These are phyloP conservation scores for Drosophila baimaii DNA, from an alignment of 1,140 invertebrate genomes.

Conservation along the genomic window DNA sequence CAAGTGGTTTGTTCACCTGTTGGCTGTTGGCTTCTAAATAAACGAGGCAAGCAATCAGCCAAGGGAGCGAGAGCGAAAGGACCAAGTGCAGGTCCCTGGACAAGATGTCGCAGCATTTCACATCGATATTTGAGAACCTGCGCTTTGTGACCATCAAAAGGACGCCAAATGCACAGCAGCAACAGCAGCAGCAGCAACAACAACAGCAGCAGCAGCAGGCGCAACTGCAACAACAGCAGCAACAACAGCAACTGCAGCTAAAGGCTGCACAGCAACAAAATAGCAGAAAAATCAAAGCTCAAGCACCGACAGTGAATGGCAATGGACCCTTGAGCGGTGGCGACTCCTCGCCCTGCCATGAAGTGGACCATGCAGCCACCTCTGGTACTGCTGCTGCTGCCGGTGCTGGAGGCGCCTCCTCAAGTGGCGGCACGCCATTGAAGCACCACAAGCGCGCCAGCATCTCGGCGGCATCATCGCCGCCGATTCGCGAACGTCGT, in stretches of 20 bases:
- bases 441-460: constrained; percentile 77
- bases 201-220: constrained; percentile 45
- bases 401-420: constrained; percentile 23
- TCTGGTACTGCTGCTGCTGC: not conserved
- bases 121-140: constrained; percentile 83
- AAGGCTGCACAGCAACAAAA: constrained; percentile 55
- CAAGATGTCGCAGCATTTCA: constrained; percentile 84
- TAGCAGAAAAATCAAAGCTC: constrained; percentile 67
- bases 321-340: constrained; percentile 58
- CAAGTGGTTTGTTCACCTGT: constrained; percentile 64
- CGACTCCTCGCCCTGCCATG: constrained; percentile 50
- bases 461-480: constrained; percentile 63
- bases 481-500: constrained; percentile 59
- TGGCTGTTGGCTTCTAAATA: constrained; percentile 72
- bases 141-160: constrained; percentile 81
- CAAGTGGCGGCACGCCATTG: constrained; percentile 56
- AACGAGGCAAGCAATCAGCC: constrained; percentile 53
- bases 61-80: constrained; percentile 4
- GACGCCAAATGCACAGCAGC: constrained; percentile 65
- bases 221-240: constrained; percentile 44
- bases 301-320: constrained; percentile 61
- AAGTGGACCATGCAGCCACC: constrained; percentile 56
- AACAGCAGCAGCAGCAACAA: constrained; percentile 52
- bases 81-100: constrained; percentile 25
- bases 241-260: constrained; percentile 44